These are phyloP conservation scores for Brachylomia viminalis DNA, from an alignment of 2,888 invertebrate species.

Conservation along the genomic window DNA sequence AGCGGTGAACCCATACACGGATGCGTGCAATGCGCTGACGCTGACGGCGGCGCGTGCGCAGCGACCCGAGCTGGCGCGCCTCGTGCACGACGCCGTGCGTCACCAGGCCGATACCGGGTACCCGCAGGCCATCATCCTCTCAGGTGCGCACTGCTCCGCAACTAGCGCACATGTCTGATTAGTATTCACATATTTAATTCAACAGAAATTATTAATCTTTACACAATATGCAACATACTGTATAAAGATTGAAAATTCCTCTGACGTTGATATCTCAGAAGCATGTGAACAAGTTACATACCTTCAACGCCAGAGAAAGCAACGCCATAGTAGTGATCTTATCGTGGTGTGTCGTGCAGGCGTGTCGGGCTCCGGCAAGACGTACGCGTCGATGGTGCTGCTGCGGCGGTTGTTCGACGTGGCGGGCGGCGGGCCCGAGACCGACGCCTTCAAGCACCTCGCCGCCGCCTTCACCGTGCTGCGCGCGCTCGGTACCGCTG, in stretches of 20 bases:
- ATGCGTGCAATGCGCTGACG: constrained; percentile 96
- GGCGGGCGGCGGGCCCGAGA: constrained; percentile 98
- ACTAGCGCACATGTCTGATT: not conserved
- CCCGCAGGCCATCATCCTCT: constrained; percentile 98
- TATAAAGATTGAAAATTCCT: not conserved
- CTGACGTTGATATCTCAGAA: not conserved
- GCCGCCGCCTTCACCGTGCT: constrained; percentile 98
- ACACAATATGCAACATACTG: not conserved
- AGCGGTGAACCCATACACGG: constrained; percentile 97
- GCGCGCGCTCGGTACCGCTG: constrained; percentile 97
- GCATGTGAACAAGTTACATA: not conserved
- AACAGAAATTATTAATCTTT: not conserved
- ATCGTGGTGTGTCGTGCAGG: constrained; percentile 85
- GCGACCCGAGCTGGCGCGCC: constrained; percentile 96
- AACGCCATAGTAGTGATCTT: not conserved
- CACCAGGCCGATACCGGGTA: constrained; percentile 98
- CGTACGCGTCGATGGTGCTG: constrained; percentile 97
- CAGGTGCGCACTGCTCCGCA: constrained; percentile 88
- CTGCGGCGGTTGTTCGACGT: constrained; percentile 97
- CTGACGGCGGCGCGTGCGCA: constrained; percentile 94
- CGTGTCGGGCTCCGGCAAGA: constrained; percentile 98
- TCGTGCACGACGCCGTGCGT: constrained; percentile 97
- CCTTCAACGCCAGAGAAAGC: not conserved
- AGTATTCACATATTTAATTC: not conserved
- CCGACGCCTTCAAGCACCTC: constrained; percentile 98